Evolutionary conservation across 2,113 vertebrate species (phyloP), one percentile per base, ranked within the genome.

Genomic region (Bothrops jararaca): DNA sequence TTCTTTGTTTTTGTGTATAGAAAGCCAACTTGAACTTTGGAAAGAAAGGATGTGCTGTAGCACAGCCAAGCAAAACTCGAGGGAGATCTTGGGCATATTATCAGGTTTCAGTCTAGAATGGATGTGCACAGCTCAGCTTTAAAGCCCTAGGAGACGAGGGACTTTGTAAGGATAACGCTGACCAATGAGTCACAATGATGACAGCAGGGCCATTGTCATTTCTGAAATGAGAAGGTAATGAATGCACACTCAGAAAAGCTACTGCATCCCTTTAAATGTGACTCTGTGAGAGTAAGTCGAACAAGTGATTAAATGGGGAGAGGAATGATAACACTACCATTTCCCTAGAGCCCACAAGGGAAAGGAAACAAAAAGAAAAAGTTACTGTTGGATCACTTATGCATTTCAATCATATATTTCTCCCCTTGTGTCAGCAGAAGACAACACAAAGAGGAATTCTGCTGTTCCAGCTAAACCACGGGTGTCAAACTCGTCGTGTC

Each of bases 301-400:
- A 50, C 29, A 22, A 74, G 34, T 74, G 91, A 92, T 88, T 45
- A 54, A 88, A 88, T 42, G 86, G 91, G 91, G 86, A 88, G 18
- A 42, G 58, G 60, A 54, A 39, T 74, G 57, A 54, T 54, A 92
- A 88, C 29, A 26, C 50, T 50, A 52, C 48, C 22, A 26, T 92
- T 74, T 74, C 57, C 86, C 91, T n/a, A 29, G 48, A 29, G 91
- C 60, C 50, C 45, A 12, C 10, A 12, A 20, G 18, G 11, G 29
- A 45, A 26, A 9, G 52, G 23, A 34, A 22, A 24, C 1, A 86
- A 86, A 39, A 24, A 34, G 22, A 89, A 53, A 80, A 29, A 5
- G 23, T 4, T 4, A 5, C 3, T 29, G 1, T 45, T 9, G 22
- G n/a, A 24, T 52, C 50, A 1, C 3, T 20, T 88, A 34, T 69